Evolutionary conservation across 2,888 invertebrate genomes (phyloP).

Genomic region (Oscheius myriophilus): DNA sequence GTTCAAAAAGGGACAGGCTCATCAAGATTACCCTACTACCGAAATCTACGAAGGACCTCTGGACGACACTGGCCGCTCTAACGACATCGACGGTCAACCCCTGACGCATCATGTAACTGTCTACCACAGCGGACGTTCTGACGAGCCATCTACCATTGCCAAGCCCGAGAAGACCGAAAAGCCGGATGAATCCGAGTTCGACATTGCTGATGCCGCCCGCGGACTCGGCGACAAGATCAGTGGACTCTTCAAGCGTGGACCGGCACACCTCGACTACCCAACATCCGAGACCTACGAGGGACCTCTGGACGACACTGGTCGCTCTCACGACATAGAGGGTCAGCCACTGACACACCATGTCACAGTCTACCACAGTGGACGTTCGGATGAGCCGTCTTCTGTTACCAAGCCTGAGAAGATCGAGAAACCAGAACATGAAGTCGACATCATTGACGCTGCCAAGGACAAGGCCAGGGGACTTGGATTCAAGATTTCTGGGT

Average conservation of each 20-base stretch:
- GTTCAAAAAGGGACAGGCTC: constrained; percentile 48
- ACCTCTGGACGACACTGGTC: constrained; percentile 30
- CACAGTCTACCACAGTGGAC: constrained; percentile 38
- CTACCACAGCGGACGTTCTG: constrained; percentile 39
- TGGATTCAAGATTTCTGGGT: constrained; percentile 41
- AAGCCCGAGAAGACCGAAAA: constrained; percentile 9
- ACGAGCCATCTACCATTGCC: constrained; percentile 7
- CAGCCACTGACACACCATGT: constrained; percentile 40
- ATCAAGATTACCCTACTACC: constrained; percentile 51
- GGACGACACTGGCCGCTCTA: constrained; percentile 19
- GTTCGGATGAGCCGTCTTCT: constrained; percentile 26
- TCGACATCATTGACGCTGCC: not conserved
- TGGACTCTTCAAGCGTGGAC: constrained; percentile 48
- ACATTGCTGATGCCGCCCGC: constrained; percentile 20
- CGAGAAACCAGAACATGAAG: not conserved
- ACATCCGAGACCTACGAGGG: constrained; percentile 34
- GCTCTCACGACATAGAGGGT: constrained; percentile 32
- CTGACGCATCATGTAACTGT: constrained; percentile 38
- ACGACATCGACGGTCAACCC: constrained; percentile 35
- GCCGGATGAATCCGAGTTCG: constrained; percentile 6
- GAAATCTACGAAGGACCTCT: constrained; percentile 38
- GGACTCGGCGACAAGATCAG: constrained; percentile 39
- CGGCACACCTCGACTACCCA: constrained; percentile 55
- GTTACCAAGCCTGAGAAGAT: constrained; percentile 2
- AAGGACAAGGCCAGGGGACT: constrained; percentile 6